Evolutionary conservation across 2,797 vertebrate genomes (phyloP).

Genomic region (Bovichtus diacanthus): DNA sequence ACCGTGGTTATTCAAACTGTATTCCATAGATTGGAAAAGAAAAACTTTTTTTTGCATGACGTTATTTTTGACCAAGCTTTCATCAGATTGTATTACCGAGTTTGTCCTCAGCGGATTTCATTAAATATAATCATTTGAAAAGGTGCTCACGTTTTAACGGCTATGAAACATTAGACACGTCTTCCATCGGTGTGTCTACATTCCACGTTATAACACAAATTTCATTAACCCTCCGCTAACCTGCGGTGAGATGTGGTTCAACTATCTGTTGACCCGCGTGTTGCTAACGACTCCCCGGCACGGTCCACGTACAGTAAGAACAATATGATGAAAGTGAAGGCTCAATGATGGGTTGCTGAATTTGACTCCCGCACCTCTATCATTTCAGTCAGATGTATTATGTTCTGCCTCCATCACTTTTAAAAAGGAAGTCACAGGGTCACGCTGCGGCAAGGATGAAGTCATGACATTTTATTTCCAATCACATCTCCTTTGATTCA

Average conservation of each 20-base stretch:
- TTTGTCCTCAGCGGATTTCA: neutral
- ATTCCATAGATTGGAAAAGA: too few relatives aligned
- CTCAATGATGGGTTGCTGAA: conserved; percentile 5
- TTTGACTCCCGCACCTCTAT: conserved; percentile 33
- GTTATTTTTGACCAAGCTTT: neutral
- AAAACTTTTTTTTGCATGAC: neutral
- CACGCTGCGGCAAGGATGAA: conserved; percentile 47
- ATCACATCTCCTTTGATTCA: conserved; percentile 39
- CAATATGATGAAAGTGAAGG: conserved; percentile 14
- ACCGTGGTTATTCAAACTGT: neutral
- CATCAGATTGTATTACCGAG: neutral
- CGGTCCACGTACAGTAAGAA: neutral
- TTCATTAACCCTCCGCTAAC: neutral
- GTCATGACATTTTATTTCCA: conserved; percentile 63
- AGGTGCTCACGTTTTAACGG: neutral
- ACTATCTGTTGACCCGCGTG: neutral
- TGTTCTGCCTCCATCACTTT: conserved; percentile 45
- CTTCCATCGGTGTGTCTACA: neutral
- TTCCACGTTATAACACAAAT: neutral
- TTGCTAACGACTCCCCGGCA: neutral
- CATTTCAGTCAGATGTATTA: conserved; percentile 57
- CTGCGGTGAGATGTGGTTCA: conserved; percentile 5
- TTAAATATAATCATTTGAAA: neutral
- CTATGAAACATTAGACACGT: neutral
- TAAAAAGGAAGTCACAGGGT: conserved; percentile 55